Evolutionary conservation across 2,888 invertebrate genomes (phyloP).

Genomic region (Metellina segmentata): DNA sequence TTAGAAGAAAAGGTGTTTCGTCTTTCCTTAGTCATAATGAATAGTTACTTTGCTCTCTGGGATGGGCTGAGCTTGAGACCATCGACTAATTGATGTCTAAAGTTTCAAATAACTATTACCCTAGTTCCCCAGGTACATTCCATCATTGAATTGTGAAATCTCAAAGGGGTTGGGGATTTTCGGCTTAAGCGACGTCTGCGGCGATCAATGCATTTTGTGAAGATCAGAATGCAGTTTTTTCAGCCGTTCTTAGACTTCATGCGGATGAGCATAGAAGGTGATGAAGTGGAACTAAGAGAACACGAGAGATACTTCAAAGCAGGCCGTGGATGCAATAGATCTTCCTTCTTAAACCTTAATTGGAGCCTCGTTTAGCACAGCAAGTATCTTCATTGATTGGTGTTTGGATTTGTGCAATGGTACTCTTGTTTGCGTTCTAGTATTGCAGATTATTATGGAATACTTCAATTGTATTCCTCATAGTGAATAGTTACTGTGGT

Average conservation of each 20-base stretch:
- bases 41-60: constrained; percentile 38
- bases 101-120: constrained; percentile 66
- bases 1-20: constrained; percentile 71
- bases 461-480: not conserved
- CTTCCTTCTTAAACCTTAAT: too few species aligned
- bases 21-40: constrained; percentile 54
- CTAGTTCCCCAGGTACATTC: constrained; percentile 35
- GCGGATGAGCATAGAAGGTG: too few species aligned
- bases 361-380: too few species aligned
- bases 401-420: too few species aligned
- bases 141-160: constrained; percentile 20
- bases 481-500: constrained; percentile 58
- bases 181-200: not conserved
- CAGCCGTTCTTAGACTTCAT: too few species aligned
- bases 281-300: too few species aligned
- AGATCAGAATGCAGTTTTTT: too few species aligned
- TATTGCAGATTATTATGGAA: too few species aligned
- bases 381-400: too few species aligned
- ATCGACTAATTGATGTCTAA: constrained; percentile 65
- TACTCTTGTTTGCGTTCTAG: too few species aligned
- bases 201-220: not conserved
- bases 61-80: not conserved
- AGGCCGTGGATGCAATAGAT: too few species aligned
- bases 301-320: too few species aligned
- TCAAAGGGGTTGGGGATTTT: constrained; percentile 13